Evolutionary conservation across 2,113 vertebrate genomes (phyloP).

Genomic region (Gambusia affinis): DNA sequence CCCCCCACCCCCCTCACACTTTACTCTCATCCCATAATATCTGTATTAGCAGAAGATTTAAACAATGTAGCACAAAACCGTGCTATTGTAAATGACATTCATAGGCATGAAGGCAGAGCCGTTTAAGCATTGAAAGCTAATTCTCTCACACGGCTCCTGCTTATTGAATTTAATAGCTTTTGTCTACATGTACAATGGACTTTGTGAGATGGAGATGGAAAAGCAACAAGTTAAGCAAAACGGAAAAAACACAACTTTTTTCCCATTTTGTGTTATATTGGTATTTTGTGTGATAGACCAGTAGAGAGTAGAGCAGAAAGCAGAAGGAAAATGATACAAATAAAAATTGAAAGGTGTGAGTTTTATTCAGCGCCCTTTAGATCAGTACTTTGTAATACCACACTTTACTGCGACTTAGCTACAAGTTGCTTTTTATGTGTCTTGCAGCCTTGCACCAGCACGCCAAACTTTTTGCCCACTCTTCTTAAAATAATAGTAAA

Average conservation of each 20-base stretch:
- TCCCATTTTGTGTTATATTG: not conserved
- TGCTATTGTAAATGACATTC: constrained; percentile 46
- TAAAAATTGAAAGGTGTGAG: not conserved
- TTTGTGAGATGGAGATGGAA: constrained; percentile 20
- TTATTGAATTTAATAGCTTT: constrained; percentile 54
- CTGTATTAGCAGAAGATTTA: constrained; percentile 56
- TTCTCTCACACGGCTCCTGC: constrained; percentile 17
- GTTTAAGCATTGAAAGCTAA: constrained; percentile 45
- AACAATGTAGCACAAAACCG: constrained; percentile 55
- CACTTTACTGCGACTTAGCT: too few species aligned
- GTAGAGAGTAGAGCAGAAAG: not conserved
- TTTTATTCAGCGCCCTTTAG: not conserved
- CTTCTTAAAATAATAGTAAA: too few species aligned
- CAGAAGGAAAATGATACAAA: not conserved
- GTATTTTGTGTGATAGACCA: not conserved
- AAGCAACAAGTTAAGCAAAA: not conserved
- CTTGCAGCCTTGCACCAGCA: too few species aligned
- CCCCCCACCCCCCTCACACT: constrained; percentile 11
- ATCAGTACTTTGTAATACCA: too few species aligned
- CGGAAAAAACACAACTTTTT: not conserved
- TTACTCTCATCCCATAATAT: constrained; percentile 58
- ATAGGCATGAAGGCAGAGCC: constrained; percentile 25
- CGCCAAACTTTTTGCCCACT: too few species aligned
- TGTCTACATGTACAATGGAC: constrained; percentile 36
- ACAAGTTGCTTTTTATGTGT: not conserved